phyloP scores from a whole-genome alignment of 2,888 invertebrate species.

The Trachelus tabidus region DNA sequence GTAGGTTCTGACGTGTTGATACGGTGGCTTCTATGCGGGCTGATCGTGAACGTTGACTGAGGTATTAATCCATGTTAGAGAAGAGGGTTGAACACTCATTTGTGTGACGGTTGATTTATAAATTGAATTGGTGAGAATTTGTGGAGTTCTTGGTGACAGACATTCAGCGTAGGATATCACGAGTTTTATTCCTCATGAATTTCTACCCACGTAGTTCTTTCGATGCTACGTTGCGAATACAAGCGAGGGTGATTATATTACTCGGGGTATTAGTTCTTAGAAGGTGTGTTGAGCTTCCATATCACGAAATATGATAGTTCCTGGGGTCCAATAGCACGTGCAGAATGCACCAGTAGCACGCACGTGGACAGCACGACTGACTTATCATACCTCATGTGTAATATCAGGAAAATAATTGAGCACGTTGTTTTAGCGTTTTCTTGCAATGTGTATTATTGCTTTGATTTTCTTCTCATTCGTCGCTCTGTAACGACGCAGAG shows the following conservation, averaged over 20 bases:
- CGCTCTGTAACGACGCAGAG: not conserved
- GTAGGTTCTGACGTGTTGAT: not conserved
- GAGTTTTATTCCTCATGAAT: not conserved
- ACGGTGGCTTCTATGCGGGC: not conserved
- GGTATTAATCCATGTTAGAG: too few species aligned
- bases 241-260: not conserved
- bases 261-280: not conserved
- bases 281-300: not conserved
- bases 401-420: not conserved
- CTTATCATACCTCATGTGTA: not conserved
- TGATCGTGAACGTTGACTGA: not conserved
- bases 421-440: not conserved
- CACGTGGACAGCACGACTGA: not conserved
- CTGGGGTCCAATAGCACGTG: not conserved
- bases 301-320: not conserved
- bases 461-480: not conserved
- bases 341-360: not conserved
- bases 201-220: not conserved
- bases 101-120: not conserved
- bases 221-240: not conserved
- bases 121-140: not conserved
- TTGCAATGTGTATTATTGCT: not conserved
- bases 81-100: not conserved
- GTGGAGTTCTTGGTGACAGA: not conserved
- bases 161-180: not conserved